Percentiles rank a stretch among this genome's conserved stretches.
Evolutionary conservation across 92 coral and sea anemone genomes (phyloP).

Genomic region (Bergia puertoricense): DNA sequence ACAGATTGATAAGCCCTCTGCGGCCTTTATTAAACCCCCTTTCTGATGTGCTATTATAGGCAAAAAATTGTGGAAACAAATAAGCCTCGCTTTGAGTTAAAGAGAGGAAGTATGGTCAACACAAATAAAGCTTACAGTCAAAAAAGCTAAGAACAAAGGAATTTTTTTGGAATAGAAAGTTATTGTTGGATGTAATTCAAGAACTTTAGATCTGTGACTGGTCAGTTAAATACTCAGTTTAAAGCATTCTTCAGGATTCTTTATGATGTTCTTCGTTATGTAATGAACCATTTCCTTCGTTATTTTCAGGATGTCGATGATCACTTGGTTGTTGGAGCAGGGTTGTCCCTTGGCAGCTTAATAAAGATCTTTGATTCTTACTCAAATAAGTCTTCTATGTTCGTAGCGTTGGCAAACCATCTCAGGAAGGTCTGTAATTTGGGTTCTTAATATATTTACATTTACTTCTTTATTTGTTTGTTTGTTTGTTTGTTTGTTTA

Average conservation of each 20-base stretch:
- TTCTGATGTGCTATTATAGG: too few relatives aligned
- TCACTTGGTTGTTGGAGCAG: constrained; percentile 70
- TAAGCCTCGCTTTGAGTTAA: too few relatives aligned
- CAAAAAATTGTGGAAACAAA: too few relatives aligned
- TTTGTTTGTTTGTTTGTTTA: background rate
- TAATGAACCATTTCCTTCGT: too few relatives aligned
- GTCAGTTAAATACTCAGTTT: background rate
- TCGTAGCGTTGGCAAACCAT: constrained; percentile 57
- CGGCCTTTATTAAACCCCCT: too few relatives aligned
- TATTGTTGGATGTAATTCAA: too few relatives aligned
- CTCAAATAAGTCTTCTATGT: constrained; percentile 59
- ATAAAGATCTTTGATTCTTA: constrained; percentile 56
- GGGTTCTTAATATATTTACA: background rate
- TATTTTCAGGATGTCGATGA: constrained; percentile 50
- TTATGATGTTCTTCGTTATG: background rate
- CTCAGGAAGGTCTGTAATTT: constrained; percentile 56
- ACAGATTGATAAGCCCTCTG: too few relatives aligned
- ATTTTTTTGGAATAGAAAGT: too few relatives aligned
- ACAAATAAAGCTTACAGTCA: too few relatives aligned
- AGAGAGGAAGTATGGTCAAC: too few relatives aligned
- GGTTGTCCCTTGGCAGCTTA: constrained; percentile 57
- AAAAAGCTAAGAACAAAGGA: too few relatives aligned
- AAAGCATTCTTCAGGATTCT: background rate
- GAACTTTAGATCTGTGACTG: background rate
- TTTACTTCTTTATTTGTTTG: background rate